Evolutionary conservation across 2,888 invertebrate species (phyloP), one percentile per base, ranked within the genome.

Genomic region (Calameuta pallipes): DNA sequence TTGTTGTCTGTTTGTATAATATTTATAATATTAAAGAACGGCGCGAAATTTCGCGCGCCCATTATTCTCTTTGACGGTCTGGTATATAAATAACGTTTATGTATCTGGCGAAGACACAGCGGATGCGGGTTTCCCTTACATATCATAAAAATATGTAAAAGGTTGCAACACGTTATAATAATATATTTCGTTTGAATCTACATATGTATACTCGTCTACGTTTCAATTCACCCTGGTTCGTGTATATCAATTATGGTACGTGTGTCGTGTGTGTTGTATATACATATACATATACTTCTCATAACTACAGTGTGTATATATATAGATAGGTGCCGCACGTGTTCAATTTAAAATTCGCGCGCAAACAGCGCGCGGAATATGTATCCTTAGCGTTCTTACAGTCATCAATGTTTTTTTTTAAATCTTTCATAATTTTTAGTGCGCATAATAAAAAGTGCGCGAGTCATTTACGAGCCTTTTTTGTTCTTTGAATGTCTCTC

Each of bases 281-380:
- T 56, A 56, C 56, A 41, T 36, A 36, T 41, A 41, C 15, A 56
- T 56, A 56, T 56, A 56, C 56, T 15, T 77, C 11, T 77, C 68
- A 68, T 74, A 77, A 75, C 71, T 36, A 36, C 37, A 75, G 79
- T 78, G 80, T 80, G 80, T 81, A 78, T 80, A 80, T 80, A 34
- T 80, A 23, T 56, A 56, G 56, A 23, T 56, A 56, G 23, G 56
- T 56, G 56, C 23, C 56, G 56, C 56, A 56, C 56, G 56, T 9
- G 56, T 56, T 56, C 56, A 56, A 56, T 56, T 56, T 23, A 56
- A 23, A 56, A 23, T 56, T 56, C 56, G 56, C 56, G 56, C 56
- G 9, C 56, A 56, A 56, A 41, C 4, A 41, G 15, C 23, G 15
- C 15, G 15, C 23, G 41, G 41, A 41, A 56, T 56, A 56, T 80